A percentile compares a stretch with the other conserved stretches of the same genome.
These are phyloP conservation scores for Manacus vitellinus DNA, from an alignment of 2,113 vertebrate species.

Conservation along the genomic window DNA sequence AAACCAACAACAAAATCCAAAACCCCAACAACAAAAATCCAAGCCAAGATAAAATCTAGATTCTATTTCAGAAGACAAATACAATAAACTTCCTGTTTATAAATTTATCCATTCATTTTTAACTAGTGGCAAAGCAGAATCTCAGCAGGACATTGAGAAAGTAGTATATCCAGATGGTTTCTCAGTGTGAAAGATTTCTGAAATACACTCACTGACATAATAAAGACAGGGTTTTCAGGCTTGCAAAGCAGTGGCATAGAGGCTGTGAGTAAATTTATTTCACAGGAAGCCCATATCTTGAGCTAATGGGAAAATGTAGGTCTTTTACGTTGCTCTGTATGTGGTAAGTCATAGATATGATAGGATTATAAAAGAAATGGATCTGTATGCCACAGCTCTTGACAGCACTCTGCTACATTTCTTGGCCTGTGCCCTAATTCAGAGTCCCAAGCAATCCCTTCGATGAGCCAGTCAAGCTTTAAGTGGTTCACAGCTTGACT, in stretches of 20 bases:
- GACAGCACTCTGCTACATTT: constrained; percentile 54
- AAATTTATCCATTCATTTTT: constrained; percentile 60
- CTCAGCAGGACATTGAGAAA: constrained; percentile 52
- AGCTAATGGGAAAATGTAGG: constrained; percentile 70
- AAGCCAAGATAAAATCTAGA: neutral
- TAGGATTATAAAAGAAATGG: constrained; percentile 56
- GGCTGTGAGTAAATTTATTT: constrained; percentile 63
- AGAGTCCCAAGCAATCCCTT: constrained; percentile 56
- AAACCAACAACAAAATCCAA: neutral
- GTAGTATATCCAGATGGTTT: constrained; percentile 68
- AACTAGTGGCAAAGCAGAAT: constrained; percentile 47
- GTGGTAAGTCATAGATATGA: constrained; percentile 56
- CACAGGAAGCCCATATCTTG: constrained; percentile 34
- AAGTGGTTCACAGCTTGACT: constrained; percentile 54
- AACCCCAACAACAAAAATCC: neutral
- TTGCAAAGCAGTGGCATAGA: constrained; percentile 32
- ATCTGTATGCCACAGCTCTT: constrained; percentile 51
- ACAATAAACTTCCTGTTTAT: constrained; percentile 43
- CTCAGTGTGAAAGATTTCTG: constrained; percentile 67
- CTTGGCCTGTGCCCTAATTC: constrained; percentile 50
- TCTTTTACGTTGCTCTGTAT: constrained; percentile 60
- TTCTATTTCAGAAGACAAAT: constrained; percentile 8
- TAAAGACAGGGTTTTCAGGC: constrained; percentile 50
- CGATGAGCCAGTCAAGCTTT: constrained; percentile 33
- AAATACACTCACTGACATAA: constrained; percentile 58